phyloP scores from a whole-genome alignment of 2,113 vertebrate species.

The Phylloscopus whistleri region DNA sequence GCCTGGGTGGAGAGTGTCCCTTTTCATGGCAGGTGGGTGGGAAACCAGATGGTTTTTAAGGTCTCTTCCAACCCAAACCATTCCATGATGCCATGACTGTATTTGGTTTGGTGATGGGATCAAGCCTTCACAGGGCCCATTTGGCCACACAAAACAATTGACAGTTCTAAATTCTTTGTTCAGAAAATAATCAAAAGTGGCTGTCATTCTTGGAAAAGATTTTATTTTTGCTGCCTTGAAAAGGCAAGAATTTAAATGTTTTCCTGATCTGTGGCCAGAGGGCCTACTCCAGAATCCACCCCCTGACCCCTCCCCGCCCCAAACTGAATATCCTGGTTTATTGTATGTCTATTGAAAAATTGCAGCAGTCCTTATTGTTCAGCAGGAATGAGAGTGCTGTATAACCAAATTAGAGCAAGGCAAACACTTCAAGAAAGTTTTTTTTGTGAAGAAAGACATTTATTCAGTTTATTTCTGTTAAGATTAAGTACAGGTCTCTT shows the following conservation, averaged over 20 bases:
- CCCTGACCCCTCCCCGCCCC: too few species aligned
- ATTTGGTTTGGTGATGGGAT: background rate
- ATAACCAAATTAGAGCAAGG: constrained; percentile 7
- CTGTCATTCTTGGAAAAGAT: background rate
- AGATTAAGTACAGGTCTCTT: background rate
- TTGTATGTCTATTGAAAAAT: background rate
- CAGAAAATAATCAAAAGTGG: background rate
- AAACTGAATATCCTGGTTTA: background rate
- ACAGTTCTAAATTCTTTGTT: background rate
- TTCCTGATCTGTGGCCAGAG: background rate
- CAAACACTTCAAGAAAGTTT: constrained; percentile 17
- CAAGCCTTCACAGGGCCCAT: background rate
- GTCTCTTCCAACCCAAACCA: background rate
- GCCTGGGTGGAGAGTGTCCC: background rate
- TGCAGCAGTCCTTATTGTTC: background rate
- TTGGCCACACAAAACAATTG: background rate
- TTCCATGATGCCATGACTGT: background rate
- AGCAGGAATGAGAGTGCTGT: background rate
- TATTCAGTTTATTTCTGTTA: constrained; percentile 26
- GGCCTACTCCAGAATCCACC: background rate
- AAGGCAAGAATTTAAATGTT: background rate
- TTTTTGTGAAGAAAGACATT: background rate
- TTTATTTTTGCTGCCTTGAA: background rate
- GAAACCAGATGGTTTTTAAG: background rate
- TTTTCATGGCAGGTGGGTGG: background rate